A percentile compares a stretch with the other conserved stretches of the same genome.
These are phyloP conservation scores for Otocyon megalotis DNA, from an alignment of 2,113 vertebrate species.

Conservation along the genomic window DNA sequence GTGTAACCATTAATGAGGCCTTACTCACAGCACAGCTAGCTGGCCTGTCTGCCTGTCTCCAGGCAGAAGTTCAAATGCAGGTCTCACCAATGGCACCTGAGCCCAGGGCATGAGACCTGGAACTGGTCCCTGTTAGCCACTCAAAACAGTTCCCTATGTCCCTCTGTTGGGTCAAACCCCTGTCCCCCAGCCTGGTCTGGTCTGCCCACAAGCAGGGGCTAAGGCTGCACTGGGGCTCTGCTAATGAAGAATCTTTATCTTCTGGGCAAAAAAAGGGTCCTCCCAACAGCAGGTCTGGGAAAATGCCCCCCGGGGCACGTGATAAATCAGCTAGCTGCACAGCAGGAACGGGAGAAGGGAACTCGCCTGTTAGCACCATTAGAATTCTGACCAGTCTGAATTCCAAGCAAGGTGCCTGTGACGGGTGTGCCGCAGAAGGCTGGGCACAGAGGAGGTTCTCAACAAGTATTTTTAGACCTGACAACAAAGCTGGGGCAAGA, in stretches of 20 bases:
- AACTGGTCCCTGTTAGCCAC: background rate
- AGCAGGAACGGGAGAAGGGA: background rate
- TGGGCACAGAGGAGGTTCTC: background rate
- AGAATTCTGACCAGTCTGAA: background rate
- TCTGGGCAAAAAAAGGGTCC: background rate
- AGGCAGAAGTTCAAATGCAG: background rate
- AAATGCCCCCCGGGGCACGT: background rate
- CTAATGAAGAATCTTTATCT: background rate
- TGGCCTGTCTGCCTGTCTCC: background rate
- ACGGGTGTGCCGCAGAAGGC: background rate
- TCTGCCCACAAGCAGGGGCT: background rate
- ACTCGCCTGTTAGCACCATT: background rate
- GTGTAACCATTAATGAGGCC: slow-evolving; percentile 3
- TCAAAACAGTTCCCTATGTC: background rate
- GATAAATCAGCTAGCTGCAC: background rate
- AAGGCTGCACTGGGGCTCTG: background rate
- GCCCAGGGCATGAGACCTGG: background rate
- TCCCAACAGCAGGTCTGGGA: background rate
- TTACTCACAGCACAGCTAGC: slow-evolving; percentile 41
- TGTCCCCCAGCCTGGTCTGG: background rate
- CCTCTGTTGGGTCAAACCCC: background rate
- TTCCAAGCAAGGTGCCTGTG: background rate
- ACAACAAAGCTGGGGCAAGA: background rate
- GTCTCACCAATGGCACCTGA: background rate
- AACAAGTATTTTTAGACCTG: background rate